phyloP scores from a whole-genome alignment of 2,888 invertebrate genomes.

The Rhamphomyia laevipes region DNA sequence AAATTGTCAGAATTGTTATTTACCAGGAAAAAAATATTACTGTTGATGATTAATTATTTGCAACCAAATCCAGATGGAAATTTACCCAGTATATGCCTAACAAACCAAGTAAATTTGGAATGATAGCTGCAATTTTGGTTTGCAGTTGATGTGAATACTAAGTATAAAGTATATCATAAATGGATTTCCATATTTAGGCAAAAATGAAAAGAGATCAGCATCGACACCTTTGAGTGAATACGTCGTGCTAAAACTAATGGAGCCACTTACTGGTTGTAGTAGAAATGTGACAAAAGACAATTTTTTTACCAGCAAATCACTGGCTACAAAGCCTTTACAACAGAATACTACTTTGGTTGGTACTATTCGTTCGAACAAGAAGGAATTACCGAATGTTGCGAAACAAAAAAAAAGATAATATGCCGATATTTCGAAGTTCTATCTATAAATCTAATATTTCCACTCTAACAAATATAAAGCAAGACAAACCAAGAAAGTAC shows the following conservation, averaged over 20 bases:
- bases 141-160: no score
- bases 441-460: slow-evolving; percentile 6
- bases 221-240: slow-evolving; percentile 16
- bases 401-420: slow-evolving; percentile 15
- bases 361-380: slow-evolving; percentile 9
- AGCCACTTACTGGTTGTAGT: slow-evolving; percentile 4
- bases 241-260: slow-evolving; percentile 15
- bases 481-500: slow-evolving; percentile 18
- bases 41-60: no score
- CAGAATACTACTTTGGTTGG: slow-evolving; percentile 7
- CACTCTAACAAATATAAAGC: slow-evolving; percentile 20
- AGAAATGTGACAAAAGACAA: slow-evolving; percentile 7
- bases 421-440: background rate
- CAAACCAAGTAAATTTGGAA: no score
- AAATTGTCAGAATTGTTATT: no score
- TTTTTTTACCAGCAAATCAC: slow-evolving; percentile 9
- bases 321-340: slow-evolving; percentile 7
- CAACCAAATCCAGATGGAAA: no score
- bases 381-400: slow-evolving; percentile 14
- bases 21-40: no score
- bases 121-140: no score
- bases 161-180: no score
- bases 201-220: background rate
- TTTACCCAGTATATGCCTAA: no score
- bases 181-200: no score